Evolutionary conservation across 2,888 invertebrate genomes (phyloP).

Genomic region (Phengaris alcon): DNA sequence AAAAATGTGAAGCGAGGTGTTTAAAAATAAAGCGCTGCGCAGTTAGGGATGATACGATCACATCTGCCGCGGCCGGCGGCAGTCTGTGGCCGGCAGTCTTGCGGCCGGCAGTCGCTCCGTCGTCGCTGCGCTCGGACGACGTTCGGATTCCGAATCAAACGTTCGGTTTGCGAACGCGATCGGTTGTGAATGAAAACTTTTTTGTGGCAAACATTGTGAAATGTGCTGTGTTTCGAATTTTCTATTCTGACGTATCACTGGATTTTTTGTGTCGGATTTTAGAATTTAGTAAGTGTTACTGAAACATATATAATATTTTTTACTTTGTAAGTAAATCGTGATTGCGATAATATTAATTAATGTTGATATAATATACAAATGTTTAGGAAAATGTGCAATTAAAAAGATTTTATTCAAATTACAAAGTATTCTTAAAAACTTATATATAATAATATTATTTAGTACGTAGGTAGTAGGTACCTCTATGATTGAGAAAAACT

Average conservation of each 20-base stretch:
- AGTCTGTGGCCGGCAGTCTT: constrained; percentile 19
- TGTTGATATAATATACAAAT: too few species aligned
- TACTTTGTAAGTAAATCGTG: too few species aligned
- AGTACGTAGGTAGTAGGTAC: too few species aligned
- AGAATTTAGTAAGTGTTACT: constrained; percentile 1
- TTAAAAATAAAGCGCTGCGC: constrained; percentile 29
- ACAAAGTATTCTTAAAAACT: too few species aligned
- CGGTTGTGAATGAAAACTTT: constrained; percentile 28
- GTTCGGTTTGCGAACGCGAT: neutral
- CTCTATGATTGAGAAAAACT: too few species aligned
- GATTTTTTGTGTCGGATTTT: constrained; percentile 9
- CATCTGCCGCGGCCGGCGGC: neutral
- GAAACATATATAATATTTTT: neutral
- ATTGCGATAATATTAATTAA: too few species aligned
- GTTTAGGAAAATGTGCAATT: too few species aligned
- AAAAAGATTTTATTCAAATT: too few species aligned
- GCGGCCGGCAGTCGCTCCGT: constrained; percentile 7
- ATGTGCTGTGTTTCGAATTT: constrained; percentile 10
- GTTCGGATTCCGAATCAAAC: neutral
- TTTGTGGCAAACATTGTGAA: constrained; percentile 19
- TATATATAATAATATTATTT: too few species aligned
- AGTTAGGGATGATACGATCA: constrained; percentile 19
- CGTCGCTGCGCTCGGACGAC: neutral
- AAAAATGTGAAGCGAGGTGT: constrained; percentile 2
- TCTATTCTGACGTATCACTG: constrained; percentile 4